phyloP scores from a whole-genome alignment of 2,797 vertebrate species.

The Trematomus bernacchii region DNA sequence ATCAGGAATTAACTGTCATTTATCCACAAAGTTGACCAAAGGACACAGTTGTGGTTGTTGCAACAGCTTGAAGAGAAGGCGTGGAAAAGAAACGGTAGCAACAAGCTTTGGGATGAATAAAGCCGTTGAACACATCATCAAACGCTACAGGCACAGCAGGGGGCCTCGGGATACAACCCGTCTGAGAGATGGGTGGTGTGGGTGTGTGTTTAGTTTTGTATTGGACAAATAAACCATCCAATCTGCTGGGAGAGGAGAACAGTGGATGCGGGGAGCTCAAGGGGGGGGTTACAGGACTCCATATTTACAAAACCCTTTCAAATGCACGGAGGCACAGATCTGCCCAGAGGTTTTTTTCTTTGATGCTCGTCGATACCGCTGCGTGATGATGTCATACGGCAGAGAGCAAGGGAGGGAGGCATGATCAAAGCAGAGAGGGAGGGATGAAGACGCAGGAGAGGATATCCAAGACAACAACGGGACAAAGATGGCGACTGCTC shows the following conservation, averaged over 20 bases:
- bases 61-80: slow-evolving; percentile 36
- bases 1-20: slow-evolving; percentile 61
- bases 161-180: slow-evolving; percentile 78
- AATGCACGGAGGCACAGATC: slow-evolving; percentile 68
- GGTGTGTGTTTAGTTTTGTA: slow-evolving; percentile 73
- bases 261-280: slow-evolving; percentile 59
- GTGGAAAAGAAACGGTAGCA: slow-evolving; percentile 26
- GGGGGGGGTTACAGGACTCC: slow-evolving; percentile 55
- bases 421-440: slow-evolving; percentile 80
- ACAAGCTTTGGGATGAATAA: slow-evolving; percentile 64
- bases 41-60: slow-evolving; percentile 36
- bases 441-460: slow-evolving; percentile 80
- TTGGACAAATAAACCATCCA: slow-evolving; percentile 74
- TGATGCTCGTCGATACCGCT: slow-evolving; percentile 82
- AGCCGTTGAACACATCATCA: slow-evolving; percentile 77
- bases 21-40: slow-evolving; percentile 48
- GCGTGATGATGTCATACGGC: slow-evolving; percentile 84
- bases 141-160: slow-evolving; percentile 79
- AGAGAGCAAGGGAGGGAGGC: slow-evolving; percentile 77
- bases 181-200: slow-evolving; percentile 73
- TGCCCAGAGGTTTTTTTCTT: slow-evolving; percentile 70
- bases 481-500: slow-evolving; percentile 85
- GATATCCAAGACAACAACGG: slow-evolving; percentile 84
- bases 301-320: slow-evolving; percentile 76
- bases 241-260: slow-evolving; percentile 67